Conservation (phyloP, 2,888 invertebrate genomes). For the Perdita meconis region DNA sequence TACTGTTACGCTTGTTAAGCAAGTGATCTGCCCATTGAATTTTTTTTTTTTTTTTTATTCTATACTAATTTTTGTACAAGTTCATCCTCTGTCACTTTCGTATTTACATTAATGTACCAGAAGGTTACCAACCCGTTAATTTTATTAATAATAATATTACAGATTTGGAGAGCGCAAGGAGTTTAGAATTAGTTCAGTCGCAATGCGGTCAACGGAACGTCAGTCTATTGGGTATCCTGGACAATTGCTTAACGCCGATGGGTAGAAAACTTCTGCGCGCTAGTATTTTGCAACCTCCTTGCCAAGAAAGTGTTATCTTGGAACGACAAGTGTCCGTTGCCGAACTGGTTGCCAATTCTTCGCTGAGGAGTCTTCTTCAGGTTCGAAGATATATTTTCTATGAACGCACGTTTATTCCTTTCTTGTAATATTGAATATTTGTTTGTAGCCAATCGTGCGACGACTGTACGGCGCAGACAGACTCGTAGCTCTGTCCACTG, state of each 20-base stretch:
- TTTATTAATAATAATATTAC: conserved; percentile 23
- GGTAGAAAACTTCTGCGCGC: conserved; percentile 93
- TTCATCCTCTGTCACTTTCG: no score
- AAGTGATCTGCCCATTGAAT: no score
- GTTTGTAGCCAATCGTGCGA: conserved; percentile 85
- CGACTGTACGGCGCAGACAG: conserved; percentile 92
- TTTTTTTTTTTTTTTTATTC: no score
- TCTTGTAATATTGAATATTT: no score
- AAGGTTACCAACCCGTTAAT: no score
- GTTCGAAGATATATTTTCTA: conserved; percentile 78
- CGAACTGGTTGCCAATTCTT: conserved; percentile 90
- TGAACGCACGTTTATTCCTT: neutral
- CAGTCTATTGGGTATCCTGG: conserved; percentile 88
- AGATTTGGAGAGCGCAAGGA: conserved; percentile 93
- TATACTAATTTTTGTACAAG: no score
- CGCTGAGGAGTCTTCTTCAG: conserved; percentile 88
- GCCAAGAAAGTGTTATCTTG: conserved; percentile 88
- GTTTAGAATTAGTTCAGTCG: conserved; percentile 89
- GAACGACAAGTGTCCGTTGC: conserved; percentile 90
- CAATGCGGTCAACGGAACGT: conserved; percentile 85
- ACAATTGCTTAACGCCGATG: conserved; percentile 89
- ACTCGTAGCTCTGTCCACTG: conserved; percentile 87
- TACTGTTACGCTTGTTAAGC: no score
- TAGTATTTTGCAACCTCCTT: conserved; percentile 92
- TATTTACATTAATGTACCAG: no score